A percentile compares a stretch with the other conserved stretches of the same genome.
phyloP scores from a whole-genome alignment of 2,113 vertebrate species.

The Rutilus rutilus region DNA sequence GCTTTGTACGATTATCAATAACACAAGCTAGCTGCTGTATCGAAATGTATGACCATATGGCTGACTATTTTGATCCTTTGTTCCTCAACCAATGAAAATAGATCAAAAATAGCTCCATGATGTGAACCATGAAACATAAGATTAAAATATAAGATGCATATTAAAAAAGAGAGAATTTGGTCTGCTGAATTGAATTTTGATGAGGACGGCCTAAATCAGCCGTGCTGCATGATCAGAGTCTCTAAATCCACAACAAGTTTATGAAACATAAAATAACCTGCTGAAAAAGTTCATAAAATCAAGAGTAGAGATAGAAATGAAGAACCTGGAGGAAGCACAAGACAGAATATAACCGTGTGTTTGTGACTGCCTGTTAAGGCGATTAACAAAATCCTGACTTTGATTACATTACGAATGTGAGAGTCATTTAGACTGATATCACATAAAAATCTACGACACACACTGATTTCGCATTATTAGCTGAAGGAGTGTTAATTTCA shows the following conservation, averaged over 20 bases:
- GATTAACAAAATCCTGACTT: conserved; percentile 41
- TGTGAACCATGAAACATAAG: not conserved
- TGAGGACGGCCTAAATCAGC: not conserved
- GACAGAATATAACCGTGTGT: not conserved
- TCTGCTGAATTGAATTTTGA: not conserved
- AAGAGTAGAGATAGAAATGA: not conserved
- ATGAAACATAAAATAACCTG: not conserved
- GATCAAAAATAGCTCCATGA: not conserved
- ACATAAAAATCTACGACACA: not conserved
- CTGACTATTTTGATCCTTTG: not conserved
- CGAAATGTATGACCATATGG: not conserved
- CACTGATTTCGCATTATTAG: conserved; percentile 46
- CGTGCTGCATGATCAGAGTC: not conserved
- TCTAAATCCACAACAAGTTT: not conserved
- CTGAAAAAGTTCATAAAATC: conserved; percentile 1
- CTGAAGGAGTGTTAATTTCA: not conserved
- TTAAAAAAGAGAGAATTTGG: not conserved
- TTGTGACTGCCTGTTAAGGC: conserved; percentile 23
- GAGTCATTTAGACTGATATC: not conserved
- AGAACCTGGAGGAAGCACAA: not conserved
- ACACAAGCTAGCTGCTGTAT: not conserved
- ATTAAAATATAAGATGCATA: not conserved
- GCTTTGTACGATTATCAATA: not conserved
- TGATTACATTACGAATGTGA: conserved; percentile 37
- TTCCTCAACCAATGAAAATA: not conserved